phyloP scores from a whole-genome alignment of 2,797 vertebrate genomes.

The Nyctalus aviator region DNA sequence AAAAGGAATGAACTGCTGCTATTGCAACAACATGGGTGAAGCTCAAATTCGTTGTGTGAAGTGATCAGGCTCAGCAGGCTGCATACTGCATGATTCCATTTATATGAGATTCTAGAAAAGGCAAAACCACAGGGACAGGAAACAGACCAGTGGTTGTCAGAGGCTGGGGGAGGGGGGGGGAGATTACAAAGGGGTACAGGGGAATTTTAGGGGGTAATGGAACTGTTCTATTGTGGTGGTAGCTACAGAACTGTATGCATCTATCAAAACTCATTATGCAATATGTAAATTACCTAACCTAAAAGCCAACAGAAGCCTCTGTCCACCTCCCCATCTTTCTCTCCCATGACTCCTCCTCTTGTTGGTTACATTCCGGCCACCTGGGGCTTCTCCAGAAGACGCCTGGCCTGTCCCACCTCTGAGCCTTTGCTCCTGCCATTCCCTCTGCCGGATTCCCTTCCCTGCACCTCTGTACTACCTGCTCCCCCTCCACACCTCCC shows the following conservation, averaged over 20 bases:
- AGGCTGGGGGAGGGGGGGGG: neutral
- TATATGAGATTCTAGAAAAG: neutral
- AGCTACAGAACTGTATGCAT: neutral
- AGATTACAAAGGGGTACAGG: neutral
- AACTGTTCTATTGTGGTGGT: neutral
- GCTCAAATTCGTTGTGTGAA: neutral
- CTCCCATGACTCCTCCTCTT: neutral
- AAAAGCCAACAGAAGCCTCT: neutral
- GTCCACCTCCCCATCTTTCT: neutral
- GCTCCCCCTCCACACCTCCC: neutral
- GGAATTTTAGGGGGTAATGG: rapidly evolving
- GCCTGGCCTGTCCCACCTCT: neutral
- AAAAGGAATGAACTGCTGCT: neutral
- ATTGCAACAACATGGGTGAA: neutral
- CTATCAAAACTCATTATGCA: slow-evolving; percentile 23
- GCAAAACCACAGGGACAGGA: neutral
- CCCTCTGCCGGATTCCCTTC: neutral
- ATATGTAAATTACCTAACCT: neutral
- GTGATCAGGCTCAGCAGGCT: neutral
- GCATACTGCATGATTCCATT: neutral
- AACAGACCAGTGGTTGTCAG: neutral
- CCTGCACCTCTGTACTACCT: neutral
- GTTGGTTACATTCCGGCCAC: neutral
- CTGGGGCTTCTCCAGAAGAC: neutral
- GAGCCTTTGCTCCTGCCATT: neutral